Conservation (phyloP, 2,888 invertebrate species). For the Drosophila sordidula region DNA sequence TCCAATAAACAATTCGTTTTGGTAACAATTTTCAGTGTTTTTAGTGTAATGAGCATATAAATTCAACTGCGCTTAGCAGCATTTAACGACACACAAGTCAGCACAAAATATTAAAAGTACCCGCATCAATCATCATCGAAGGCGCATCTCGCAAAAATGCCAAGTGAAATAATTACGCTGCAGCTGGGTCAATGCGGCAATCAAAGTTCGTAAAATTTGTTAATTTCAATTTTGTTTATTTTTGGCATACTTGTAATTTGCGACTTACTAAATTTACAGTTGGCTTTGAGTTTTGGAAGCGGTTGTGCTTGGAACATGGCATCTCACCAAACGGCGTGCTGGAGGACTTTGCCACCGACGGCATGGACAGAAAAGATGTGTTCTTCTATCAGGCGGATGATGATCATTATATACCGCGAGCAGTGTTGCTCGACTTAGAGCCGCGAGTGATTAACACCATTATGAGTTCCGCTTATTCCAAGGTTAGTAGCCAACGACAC, state of each 20-base stretch:
- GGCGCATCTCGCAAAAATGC: conserved; percentile 87
- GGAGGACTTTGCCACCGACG: conserved; percentile 95
- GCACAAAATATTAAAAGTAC: not conserved
- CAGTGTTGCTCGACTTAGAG: conserved; percentile 97
- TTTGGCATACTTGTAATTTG: not conserved
- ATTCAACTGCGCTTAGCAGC: conserved; percentile 5
- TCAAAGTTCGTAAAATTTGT: conserved; percentile 90
- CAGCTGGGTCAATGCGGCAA: conserved; percentile 99
- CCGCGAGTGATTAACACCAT: conserved; percentile 99
- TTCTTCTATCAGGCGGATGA: conserved; percentile 99
- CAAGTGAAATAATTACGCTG: conserved; percentile 99
- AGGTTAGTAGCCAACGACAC: conserved; percentile 86
- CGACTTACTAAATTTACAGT: conserved; percentile 84
- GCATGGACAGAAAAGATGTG: conserved; percentile 98
- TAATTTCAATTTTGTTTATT: not conserved
- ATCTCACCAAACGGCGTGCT: conserved; percentile 98
- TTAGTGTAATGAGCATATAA: conserved; percentile 28
- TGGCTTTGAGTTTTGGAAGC: conserved; percentile 99
- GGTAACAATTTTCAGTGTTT: conserved; percentile 3
- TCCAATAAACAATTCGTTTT: conserved; percentile 32
- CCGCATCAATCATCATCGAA: conserved; percentile 19
- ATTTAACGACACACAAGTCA: conserved; percentile 9
- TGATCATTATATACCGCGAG: conserved; percentile 98
- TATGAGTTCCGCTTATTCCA: conserved; percentile 97
- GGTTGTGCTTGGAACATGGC: conserved; percentile 98